These are phyloP conservation scores for Alosa sapidissima DNA, from an alignment of 2,797 vertebrate species.

Conservation along the genomic window DNA sequence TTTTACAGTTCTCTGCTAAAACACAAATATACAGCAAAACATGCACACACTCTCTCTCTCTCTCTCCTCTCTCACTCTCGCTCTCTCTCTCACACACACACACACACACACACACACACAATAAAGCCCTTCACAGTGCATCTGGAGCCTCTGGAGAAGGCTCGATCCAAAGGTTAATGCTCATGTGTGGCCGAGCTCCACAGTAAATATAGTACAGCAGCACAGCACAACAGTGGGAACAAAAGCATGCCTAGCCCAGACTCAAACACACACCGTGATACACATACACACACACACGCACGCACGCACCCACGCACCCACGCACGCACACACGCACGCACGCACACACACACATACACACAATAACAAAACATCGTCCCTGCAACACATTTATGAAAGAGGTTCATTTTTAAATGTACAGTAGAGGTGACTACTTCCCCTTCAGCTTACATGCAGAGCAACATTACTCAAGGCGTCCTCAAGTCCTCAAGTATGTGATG, in stretches of 20 bases:
- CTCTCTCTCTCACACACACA: not conserved
- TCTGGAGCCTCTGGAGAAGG: not conserved
- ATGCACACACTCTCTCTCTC: not conserved
- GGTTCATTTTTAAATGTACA: no score
- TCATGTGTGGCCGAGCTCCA: not conserved
- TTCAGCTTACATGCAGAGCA: no score
- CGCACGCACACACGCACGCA: constrained; percentile 34
- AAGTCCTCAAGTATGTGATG: no score
- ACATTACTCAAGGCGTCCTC: no score
- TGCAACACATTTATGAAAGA: not conserved
- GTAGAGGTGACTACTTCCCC: not conserved
- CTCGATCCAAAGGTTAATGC: not conserved
- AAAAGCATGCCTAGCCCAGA: constrained; percentile 7
- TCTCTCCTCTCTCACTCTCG: not conserved
- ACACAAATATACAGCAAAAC: not conserved
- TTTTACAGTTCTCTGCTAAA: constrained; percentile 41
- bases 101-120: constrained; percentile 2
- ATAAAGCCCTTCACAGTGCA: not conserved
- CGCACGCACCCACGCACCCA: constrained; percentile 19
- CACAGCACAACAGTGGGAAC: not conserved
- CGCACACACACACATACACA: not conserved
- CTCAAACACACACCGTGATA: no score
- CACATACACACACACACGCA: constrained; percentile 4
- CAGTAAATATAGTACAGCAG: not conserved
- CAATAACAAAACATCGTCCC: not conserved